Base-by-base conservation (phyloP, 2,888 invertebrate genomes). In the Ophion obscuratus region DNA sequence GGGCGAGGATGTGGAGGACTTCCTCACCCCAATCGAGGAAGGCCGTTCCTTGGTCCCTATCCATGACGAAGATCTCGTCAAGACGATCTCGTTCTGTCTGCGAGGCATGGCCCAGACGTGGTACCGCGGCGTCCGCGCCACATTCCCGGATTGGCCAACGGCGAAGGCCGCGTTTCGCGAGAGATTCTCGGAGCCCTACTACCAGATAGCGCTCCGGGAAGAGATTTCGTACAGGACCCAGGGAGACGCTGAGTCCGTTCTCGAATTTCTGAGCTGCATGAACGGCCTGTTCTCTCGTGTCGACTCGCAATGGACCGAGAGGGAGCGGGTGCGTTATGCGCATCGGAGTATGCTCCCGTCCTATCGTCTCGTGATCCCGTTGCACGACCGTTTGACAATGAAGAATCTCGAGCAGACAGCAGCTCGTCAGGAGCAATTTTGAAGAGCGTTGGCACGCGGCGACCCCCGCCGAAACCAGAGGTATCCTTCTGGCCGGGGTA, bases 401-500 rank as follows among this genome's bases (percentile, higher is more conserved):
- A 36, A 36, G 36, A 5, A 36, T 36, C 36, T 36, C 36, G 36
- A 36, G 36, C 36, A 36, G 70, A 36, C 36, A 5, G 36, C 36
- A 5, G 36, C 36, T 36, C 36, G 36, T 36, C 36, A 36, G 36
- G 36, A 36, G 61, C 62, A 70, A 70, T 10, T 6, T 47, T 17
- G 27, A 31, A 31, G 11, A 24, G 78, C 14, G 44, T 44, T 0
- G 44, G 68, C 20, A 67, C 66, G 57, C 36, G 68, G 0, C 78
- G 78, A 0, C 68, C 9, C 0, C 76, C 82, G 3, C 64, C 70
- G 1, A 64, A 44, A 44, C 82, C 77, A 1, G 82, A 77, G 17
- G 70, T 64, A 9, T 77, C 82, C 4, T 17, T 77, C 7, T 83
- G 82, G 11, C 77, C 82, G 2, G 71, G 82, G 10, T 83, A 77